Base-by-base conservation (phyloP, 2,797 vertebrate genomes). In the Pithecia hirsuta region DNA sequence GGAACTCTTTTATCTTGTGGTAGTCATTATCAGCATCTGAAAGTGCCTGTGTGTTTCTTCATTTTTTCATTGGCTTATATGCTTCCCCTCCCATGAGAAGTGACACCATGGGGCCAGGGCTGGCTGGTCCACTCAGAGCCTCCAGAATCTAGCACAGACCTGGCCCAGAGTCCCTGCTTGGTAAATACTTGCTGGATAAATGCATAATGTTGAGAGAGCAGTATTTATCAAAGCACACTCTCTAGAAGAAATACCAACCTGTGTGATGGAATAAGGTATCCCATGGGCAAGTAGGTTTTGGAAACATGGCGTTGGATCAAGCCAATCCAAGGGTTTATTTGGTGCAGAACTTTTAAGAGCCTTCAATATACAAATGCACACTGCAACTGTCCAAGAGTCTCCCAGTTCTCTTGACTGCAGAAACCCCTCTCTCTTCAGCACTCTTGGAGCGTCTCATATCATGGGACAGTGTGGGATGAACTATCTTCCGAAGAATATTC, bases 221-320 rank as follows among this genome's bases (percentile, higher is more conserved):
- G 44, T 0, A 0, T 46, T n/a, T n/a, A 30, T 20, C 44, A 8
- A 57, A 15, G 26, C 6, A 0, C 10, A 1, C 28, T 39, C 8
- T 61, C 26, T 14, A 33, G 55, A 50, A 70, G 36, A 36, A 70
- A 20, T 6, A 2, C 10, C 36, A 15, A 7, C 24, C 46, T 6
- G 1, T 10, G 7, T 9, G 10, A 1, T 4, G 17, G 44, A 33
- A 4, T n/a, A 2, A 44, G 33, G 41, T 24, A 2, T 15, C 4
- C 33, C 7, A 0, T 2, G 19, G 52, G 24, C 12, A 28, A 3
- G 48, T 4, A 5, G 1, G 10, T 5, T 75, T 46, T 44, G 48
- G 55, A 81, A 48, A 12, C 33, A 5, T 1, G 2, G 33, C 50
- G 24, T 7, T 1, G 44, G 10, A 13, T 44, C 61, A 12, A 15